Evolutionary conservation across 2,113 vertebrate species (phyloP).

Genomic region (Sakesphorus luctuosus): DNA sequence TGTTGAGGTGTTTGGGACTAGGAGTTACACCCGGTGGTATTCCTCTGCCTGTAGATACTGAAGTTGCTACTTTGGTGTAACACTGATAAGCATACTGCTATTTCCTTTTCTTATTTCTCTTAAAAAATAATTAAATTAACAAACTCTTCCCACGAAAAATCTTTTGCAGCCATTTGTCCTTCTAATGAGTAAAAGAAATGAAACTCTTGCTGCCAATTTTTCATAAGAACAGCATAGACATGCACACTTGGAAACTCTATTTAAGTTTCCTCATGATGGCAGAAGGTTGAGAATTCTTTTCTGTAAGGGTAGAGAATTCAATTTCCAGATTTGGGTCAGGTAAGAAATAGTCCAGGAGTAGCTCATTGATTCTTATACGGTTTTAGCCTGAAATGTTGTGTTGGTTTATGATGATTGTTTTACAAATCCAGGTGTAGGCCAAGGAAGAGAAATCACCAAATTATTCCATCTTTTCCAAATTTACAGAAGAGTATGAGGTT

Average conservation of each 20-base stretch:
- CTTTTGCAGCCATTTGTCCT: not conserved
- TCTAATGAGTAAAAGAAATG: not conserved
- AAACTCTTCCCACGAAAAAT: not conserved
- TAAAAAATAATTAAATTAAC: not conserved
- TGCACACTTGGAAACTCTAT: not conserved
- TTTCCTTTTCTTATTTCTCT: not conserved
- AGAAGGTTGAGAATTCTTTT: not conserved
- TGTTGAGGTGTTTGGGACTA: not conserved
- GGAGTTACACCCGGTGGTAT: not conserved
- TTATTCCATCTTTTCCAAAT: not conserved
- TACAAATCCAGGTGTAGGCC: not conserved
- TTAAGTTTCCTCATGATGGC: not conserved
- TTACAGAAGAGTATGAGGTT: not conserved
- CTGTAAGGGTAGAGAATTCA: not conserved
- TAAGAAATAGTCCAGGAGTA: not conserved
- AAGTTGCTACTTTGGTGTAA: not conserved
- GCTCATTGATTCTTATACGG: not conserved
- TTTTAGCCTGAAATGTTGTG: not conserved
- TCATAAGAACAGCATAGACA: not conserved
- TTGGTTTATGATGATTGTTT: not conserved
- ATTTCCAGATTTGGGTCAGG: not conserved
- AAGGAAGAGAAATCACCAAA: not conserved
- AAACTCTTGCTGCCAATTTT: not conserved
- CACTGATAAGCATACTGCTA: not conserved
- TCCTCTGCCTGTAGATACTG: not conserved